phyloP scores from a whole-genome alignment of 2,888 invertebrate species.

The Dilophus febrilis region DNA sequence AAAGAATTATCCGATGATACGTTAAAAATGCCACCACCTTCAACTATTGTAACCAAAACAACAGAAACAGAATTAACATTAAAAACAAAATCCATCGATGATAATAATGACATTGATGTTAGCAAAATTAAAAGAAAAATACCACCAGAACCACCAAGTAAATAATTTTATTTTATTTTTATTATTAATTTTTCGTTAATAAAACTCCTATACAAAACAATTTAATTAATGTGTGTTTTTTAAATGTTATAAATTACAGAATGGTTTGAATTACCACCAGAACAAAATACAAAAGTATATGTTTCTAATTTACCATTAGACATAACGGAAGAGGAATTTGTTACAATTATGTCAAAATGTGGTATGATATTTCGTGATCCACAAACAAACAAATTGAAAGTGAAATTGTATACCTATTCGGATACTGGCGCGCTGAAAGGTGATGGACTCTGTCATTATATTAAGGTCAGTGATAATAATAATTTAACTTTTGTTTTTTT shows the following conservation, averaged over 20 bases:
- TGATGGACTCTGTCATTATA: conserved; percentile 90
- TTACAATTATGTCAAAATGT: conserved; percentile 88
- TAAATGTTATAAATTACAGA: no score
- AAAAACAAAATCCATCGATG: conserved; percentile 20
- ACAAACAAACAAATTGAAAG: conserved; percentile 59
- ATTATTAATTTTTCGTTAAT: no score
- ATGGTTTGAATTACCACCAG: conserved; percentile 87
- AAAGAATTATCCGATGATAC: conserved; percentile 7
- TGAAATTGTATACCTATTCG: conserved; percentile 78
- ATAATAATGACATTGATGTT: conserved; percentile 18
- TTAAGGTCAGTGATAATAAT: conserved; percentile 45
- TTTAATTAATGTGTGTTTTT: conserved; percentile 1
- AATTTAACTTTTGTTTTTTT: neutral
- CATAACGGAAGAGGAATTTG: conserved; percentile 75
- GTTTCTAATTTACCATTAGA: conserved; percentile 81
- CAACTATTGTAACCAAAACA: no score
- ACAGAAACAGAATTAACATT: conserved; percentile 10
- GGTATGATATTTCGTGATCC: conserved; percentile 85
- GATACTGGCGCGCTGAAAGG: conserved; percentile 80
- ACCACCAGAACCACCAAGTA: conserved; percentile 33
- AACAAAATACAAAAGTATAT: conserved; percentile 88
- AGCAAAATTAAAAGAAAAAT: conserved; percentile 31
- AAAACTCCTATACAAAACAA: no score
- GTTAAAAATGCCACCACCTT: conserved; percentile 13
- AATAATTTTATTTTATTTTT: conserved; percentile 11